Evolutionary conservation across 2,888 invertebrate species (phyloP).

Genomic region (Bedellia somnulentella): DNA sequence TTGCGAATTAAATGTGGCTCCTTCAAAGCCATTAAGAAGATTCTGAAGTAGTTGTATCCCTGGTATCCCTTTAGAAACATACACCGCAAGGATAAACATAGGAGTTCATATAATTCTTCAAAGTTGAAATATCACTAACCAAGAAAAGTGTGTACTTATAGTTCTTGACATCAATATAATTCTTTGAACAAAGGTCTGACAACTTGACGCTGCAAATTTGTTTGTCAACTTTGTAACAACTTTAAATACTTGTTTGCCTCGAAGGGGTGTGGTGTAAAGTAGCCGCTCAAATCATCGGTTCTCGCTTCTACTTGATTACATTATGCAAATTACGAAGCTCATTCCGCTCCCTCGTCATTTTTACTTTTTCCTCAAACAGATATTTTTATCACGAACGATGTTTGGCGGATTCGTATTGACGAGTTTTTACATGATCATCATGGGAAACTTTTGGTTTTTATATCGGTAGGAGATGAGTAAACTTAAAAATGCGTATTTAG

Average conservation of each 20-base stretch:
- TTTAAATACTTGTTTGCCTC: constrained; percentile 36
- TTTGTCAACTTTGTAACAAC: constrained; percentile 27
- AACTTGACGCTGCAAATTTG: not conserved
- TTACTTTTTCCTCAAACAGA: constrained; percentile 5
- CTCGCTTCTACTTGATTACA: constrained; percentile 38
- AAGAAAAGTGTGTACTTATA: not conserved
- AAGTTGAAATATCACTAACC: too few species aligned
- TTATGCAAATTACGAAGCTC: constrained; percentile 37
- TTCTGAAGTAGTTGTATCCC: too few species aligned
- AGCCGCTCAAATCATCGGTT: constrained; percentile 36
- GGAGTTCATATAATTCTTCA: too few species aligned
- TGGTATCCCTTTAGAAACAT: too few species aligned
- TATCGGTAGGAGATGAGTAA: too few species aligned
- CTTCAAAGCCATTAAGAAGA: too few species aligned
- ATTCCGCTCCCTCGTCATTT: constrained; percentile 22
- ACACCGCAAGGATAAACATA: too few species aligned
- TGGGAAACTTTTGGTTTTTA: too few species aligned
- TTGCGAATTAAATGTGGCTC: too few species aligned
- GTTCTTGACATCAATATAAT: not conserved
- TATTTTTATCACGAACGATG: constrained; percentile 1
- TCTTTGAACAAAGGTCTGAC: not conserved
- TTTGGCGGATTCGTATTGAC: constrained; percentile 1
- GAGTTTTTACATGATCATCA: not conserved
- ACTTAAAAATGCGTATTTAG: too few species aligned
- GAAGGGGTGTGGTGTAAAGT: too few species aligned